Evolutionary conservation across 2,888 invertebrate species (phyloP), one percentile per base, ranked within the genome.

Genomic region (Campoplex nolae): DNA sequence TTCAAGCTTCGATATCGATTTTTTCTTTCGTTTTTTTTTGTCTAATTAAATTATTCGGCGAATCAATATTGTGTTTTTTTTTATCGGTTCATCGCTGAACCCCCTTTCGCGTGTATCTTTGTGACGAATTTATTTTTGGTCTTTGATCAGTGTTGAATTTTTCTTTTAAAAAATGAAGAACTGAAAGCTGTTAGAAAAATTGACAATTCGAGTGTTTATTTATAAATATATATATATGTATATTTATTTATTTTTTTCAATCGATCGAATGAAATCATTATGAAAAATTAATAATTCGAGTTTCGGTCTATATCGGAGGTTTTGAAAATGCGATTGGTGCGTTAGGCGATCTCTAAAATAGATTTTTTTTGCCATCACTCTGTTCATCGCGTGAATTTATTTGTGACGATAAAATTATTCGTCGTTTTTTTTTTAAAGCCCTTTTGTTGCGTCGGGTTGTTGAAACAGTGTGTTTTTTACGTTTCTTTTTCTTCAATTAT

Each of bases 11-110:
- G 51, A 56, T 16, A 18, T 70, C 45, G 3, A n/a, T 82, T 73
- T 67, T 78, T 76, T 68, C 68, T 18, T 38, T 18, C n/a, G 13
- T 23, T 54, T 38, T 4, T 6, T 38, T 38, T 73, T 51, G 1
- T 73, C 58, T 68, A 65, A 65, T 35, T 58, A 23, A 54, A 83
- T 76, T 73, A 84, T 87, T 84, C 83, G 85, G 75, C 82, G 83
- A 87, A 83, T 86, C 74, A 58, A 84, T 75, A 56, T 79, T 75
- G 67, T 79, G 54, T 35, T 56, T 51, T 48, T 70, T 48, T 84
- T 67, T 16, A 23, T 78, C 54, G 73, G 65, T 79, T 42, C 54
- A 67, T 51, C 70, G 16, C 16, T 75, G 23, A 32, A 3, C 16
- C 11, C 8, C 7, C 18, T 6, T 62, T 13, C 23, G n/a, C 58